Evolutionary conservation across 2,888 invertebrate genomes (phyloP), one percentile per base, ranked within the genome.

Genomic region (Chrysopilus asiliformis): DNA sequence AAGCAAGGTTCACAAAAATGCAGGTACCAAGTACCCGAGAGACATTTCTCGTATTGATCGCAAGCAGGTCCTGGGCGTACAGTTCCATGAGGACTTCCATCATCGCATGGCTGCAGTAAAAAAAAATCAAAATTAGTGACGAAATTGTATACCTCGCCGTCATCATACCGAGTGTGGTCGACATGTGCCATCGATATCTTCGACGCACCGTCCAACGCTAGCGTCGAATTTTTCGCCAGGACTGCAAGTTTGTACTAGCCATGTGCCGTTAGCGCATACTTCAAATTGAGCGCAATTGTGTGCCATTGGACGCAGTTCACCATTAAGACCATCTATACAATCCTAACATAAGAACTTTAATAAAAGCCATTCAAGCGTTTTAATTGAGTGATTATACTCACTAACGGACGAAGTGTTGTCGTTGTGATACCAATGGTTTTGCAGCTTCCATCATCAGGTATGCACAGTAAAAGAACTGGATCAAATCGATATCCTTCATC

Each of bases 131-230:
- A n/a, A n/a, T n/a, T n/a, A n/a, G n/a, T n/a, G n/a, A n/a, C n/a
- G n/a, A n/a, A n/a, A n/a, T n/a, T n/a, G n/a, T n/a, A n/a, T n/a
- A n/a, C n/a, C n/a, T n/a, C n/a, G n/a, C n/a, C n/a, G n/a, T n/a
- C n/a, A n/a, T n/a, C n/a, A n/a, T n/a, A n/a, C n/a, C 10, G 46
- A 45, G 2, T 43, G 41, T 30, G 46, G 43, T 7, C 44, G 37
- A 8, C 51, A 34, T 6, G 34, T 13, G 4, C 46, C 44, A 20
- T 42, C 32, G 5, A 20, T 31, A 31, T n/a, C 26, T 26, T 10
- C n/a, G 9, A 8, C 26, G 13, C 26, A 8, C 7, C 7, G 26
- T 26, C 13, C 12, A 8, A 22, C 7, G 10, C 22, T 22, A 7
- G 22, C 7, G 19, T 37, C 37, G 27, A 37, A 37, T 9, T 32